A percentile compares a stretch with the other conserved stretches of the same genome.
Conservation (phyloP, 1,140 invertebrate genomes). For the Orius laevigatus region DNA sequence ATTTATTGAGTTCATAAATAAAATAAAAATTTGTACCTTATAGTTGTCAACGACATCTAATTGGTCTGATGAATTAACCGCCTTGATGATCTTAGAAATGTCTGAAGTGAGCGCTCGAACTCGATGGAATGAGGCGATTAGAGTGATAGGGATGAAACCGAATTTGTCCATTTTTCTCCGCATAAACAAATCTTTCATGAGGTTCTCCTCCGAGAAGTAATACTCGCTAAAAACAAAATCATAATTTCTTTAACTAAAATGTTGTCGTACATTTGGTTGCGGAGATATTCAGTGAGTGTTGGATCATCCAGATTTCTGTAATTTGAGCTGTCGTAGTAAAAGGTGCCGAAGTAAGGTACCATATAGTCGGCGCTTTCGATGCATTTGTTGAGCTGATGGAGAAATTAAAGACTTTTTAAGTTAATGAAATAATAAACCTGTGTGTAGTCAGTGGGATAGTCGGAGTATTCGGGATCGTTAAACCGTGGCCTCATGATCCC, state of each 20-base stretch:
- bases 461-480: conserved; percentile 31
- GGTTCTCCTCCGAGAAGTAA: conserved; percentile 96
- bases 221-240: conserved; percentile 69
- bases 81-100: conserved; percentile 60
- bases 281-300: conserved; percentile 57
- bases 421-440: conserved; percentile 26
- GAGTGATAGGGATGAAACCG: conserved; percentile 78
- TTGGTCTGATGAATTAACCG: conserved; percentile 63
- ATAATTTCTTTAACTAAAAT: not conserved
- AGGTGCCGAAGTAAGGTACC: conserved; percentile 45
- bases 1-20: not conserved
- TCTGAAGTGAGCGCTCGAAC: conserved; percentile 77
- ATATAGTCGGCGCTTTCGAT: conserved; percentile 31
- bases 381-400: conserved; percentile 27
- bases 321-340: conserved; percentile 35
- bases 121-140: conserved; percentile 92
- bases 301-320: conserved; percentile 35
- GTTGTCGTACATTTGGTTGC: conserved; percentile 62
- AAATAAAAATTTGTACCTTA: conserved; percentile 36
- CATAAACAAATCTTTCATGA: conserved; percentile 89
- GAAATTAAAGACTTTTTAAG: not conserved
- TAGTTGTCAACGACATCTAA: conserved; percentile 63
- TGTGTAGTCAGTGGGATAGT: conserved; percentile 31
- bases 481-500: conserved; percentile 19
- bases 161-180: conserved; percentile 89